Conservation (phyloP, 2,888 invertebrate genomes). For the Ecliptopera silaceata region DNA sequence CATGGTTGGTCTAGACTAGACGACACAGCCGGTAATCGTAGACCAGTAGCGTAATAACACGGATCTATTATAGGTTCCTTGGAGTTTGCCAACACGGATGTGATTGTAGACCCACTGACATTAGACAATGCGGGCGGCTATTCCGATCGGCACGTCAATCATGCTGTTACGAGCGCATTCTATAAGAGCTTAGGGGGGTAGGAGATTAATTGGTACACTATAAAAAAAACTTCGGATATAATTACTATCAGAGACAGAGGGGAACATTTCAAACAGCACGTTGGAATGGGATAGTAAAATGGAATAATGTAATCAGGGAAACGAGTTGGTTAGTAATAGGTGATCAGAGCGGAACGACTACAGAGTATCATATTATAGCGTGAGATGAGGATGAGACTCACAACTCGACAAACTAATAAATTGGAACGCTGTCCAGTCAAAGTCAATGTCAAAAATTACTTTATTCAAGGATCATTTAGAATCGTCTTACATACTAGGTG, state of each 20-base stretch:
- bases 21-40: conserved; percentile 30
- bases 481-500: too few relatives aligned
- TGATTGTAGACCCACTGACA: conserved; percentile 47
- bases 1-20: conserved; percentile 20
- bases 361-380: too few relatives aligned
- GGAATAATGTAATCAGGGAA: background rate
- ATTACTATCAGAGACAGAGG: background rate
- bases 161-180: conserved; percentile 32
- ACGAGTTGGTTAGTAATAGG: background rate
- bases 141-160: conserved; percentile 46
- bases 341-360: background rate
- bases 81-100: conserved; percentile 62
- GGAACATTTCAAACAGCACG: background rate
- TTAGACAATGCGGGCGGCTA: conserved; percentile 61
- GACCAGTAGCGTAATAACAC: conserved; percentile 13
- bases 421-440: too few relatives aligned
- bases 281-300: too few relatives aligned
- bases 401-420: too few relatives aligned
- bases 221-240: conserved; percentile 7
- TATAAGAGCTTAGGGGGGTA: conserved; percentile 34
- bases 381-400: too few relatives aligned
- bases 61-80: conserved; percentile 24
- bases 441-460: too few relatives aligned
- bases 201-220: conserved; percentile 32
- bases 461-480: too few relatives aligned